Evolutionary conservation across 2,113 vertebrate genomes (phyloP), one percentile per base, ranked within the genome.

Genomic region (Crypturellus undulatus): DNA sequence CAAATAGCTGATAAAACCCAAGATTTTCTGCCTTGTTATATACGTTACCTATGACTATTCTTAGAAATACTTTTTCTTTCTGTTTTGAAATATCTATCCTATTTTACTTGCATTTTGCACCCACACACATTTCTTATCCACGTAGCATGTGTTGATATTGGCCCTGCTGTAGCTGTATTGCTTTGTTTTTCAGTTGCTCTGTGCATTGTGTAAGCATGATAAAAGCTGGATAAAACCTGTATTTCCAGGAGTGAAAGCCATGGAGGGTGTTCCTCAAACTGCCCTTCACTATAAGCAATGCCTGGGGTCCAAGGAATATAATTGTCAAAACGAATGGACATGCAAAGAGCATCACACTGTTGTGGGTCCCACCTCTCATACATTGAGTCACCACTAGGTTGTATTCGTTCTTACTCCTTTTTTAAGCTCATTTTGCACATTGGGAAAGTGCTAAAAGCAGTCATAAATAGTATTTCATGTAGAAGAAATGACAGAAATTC

Each of bases 1-100:
- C 12, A 76, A 77, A 52, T 9, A 10, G 6, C 16, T 59, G 9
- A 49, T 65, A 67, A 38, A 32, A 1, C 0, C 0, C 28, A 32
- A 12, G 6, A 38, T 76, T 85, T 91, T 79, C 38, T 84, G 18
- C 16, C 34, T 69, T 76, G 3, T 7, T 63, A 49, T 71, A 79
- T 19, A 13, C 63, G 51, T 70, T 38, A 47, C 19, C 18, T 72
- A 9, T 11, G 40, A 25, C 9, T 24, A 21, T 7, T 21, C 5
- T 49, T 76, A 71, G 9, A 91, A 90, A 76, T 19, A 59, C 0
- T 16, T 11, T 30, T 49, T 2, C 4, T 7, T 32, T 56, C 24
- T 36, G 3, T 62, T 84, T 43, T 84, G 30, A 75, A 40, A 3
- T 22, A n/a, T 59, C 7, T 32, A 2, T 80, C 45, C 92, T 64